Percentiles rank a stretch among this genome's conserved stretches.
phyloP scores from a whole-genome alignment of 2,888 invertebrate genomes.

The Watsonalla cultraria region DNA sequence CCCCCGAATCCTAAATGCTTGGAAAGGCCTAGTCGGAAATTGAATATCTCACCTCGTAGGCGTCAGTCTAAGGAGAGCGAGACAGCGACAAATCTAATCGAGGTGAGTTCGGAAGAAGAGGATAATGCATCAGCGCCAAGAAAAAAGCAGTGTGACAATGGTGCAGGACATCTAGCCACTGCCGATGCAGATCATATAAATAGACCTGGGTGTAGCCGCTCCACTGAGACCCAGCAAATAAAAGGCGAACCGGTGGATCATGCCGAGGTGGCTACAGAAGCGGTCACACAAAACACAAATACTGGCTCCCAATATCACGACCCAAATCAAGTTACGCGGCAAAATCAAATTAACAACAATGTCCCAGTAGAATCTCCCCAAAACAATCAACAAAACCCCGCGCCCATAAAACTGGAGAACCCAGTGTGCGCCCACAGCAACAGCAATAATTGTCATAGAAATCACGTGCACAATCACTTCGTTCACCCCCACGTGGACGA shows the following conservation, averaged over 20 bases:
- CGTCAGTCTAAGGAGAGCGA: constrained; percentile 62
- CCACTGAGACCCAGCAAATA: constrained; percentile 26
- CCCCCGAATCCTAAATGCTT: constrained; percentile 31
- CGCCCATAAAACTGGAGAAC: constrained; percentile 39
- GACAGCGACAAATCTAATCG: constrained; percentile 52
- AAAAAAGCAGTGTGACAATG: constrained; percentile 48
- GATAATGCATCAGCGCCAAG: constrained; percentile 50
- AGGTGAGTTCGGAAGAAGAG: constrained; percentile 74
- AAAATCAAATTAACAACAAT: constrained; percentile 17
- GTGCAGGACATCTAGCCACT: constrained; percentile 18
- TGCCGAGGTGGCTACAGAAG: constrained; percentile 26
- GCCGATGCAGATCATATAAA: constrained; percentile 15
- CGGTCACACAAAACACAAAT: constrained; percentile 15
- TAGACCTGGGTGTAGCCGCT: constrained; percentile 15
- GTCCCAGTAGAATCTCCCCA: constrained; percentile 14
- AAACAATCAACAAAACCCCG: constrained; percentile 9
- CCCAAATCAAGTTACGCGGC: constrained; percentile 14
- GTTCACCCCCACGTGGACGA: constrained; percentile 27
- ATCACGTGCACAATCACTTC: constrained; percentile 14
- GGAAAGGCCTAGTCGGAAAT: constrained; percentile 64
- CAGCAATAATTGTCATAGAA: constrained; percentile 22
- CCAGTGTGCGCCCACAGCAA: constrained; percentile 18
- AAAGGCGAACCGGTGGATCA: constrained; percentile 50
- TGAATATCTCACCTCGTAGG: constrained; percentile 66
- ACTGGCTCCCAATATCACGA: constrained; percentile 16